A percentile compares a stretch with the other conserved stretches of the same genome.
Conservation (phyloP, 2,113 vertebrate species). For the Mastomys coucha region DNA sequence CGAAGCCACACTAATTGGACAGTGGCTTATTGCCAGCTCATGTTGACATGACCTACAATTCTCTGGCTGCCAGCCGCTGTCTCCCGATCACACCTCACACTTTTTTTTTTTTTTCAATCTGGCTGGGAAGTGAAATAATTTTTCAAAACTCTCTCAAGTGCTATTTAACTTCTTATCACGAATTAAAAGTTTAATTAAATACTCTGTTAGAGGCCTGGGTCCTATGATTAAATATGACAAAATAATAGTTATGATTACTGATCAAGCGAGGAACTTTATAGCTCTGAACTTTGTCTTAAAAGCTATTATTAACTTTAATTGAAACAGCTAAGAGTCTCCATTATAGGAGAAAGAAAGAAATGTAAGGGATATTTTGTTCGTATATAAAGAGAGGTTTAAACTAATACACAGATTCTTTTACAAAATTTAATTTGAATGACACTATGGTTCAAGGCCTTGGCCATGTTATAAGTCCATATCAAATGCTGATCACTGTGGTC, state of each 20-base stretch:
- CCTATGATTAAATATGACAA: slow-evolving; percentile 88
- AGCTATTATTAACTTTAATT: slow-evolving; percentile 81
- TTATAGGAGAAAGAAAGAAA: slow-evolving; percentile 57
- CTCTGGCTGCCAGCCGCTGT: slow-evolving; percentile 86
- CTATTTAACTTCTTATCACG: slow-evolving; percentile 88
- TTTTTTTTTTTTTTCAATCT: slow-evolving; percentile 69
- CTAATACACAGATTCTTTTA: neutral
- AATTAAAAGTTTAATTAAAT: slow-evolving; percentile 90
- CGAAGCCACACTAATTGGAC: slow-evolving; percentile 94
- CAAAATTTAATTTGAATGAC: slow-evolving; percentile 42
- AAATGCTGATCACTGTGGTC: slow-evolving; percentile 1
- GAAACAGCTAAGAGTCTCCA: slow-evolving; percentile 62
- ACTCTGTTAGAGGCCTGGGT: slow-evolving; percentile 84
- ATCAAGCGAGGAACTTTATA: slow-evolving; percentile 83
- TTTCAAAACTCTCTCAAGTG: slow-evolving; percentile 81
- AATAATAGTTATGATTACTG: slow-evolving; percentile 86
- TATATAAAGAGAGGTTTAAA: slow-evolving; percentile 17
- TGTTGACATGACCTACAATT: slow-evolving; percentile 89
- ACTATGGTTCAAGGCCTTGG: slow-evolving; percentile 2
- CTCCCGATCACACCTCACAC: slow-evolving; percentile 79
- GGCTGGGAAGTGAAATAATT: slow-evolving; percentile 85
- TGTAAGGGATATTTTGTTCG: slow-evolving; percentile 59
- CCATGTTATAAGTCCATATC: neutral
- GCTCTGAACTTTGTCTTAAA: slow-evolving; percentile 76
- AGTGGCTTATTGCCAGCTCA: slow-evolving; percentile 87